Evolutionary conservation across 2,888 invertebrate genomes (phyloP), one percentile per base, ranked within the genome.

Genomic region (Epsilonema sp.): DNA sequence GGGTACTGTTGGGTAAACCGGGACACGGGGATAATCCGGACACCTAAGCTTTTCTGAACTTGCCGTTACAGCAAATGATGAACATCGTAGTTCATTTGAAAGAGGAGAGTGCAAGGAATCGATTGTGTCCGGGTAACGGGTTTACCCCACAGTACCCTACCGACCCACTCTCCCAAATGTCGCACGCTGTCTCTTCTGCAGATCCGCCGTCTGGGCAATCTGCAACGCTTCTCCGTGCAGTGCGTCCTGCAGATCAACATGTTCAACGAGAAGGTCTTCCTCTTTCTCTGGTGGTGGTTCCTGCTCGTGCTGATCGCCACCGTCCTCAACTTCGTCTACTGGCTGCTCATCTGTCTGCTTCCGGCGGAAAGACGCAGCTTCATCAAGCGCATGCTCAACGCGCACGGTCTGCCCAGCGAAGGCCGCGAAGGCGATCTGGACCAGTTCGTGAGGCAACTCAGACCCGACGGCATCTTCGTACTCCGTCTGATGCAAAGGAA

Each of bases 191-290:
- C n/a, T n/a, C n/a, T n/a, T n/a, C n/a, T 42, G 16, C 46, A 46
- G 42, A 36, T 46, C 11, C 46, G 46, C 19, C 31, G 31, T 19
- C 42, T 46, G 26, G 46, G 46, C 36, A 46, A 46, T 22, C 8
- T 23, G 3, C 46, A 46, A 5, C 46, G 46, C 2, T 41, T 24
- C 23, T 38, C 46, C 16, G 46, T 46, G n/a, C 46, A 46, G 36
- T 46, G 46, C 36, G 46, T 46, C 19, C 41, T 46, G 31, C 20
- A 21, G 41, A 23, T 46, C 11, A 60, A 59, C 50, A 60, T 58
- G 60, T 58, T 62, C 58, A 60, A 59, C 55, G 62, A 62, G 52
- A 62, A 62, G 53, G 56, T 62, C 51, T 62, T 56, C 55, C 52
- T 62, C 49, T 58, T 60, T 54, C 44, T 62, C 26, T 62, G 62